Evolutionary conservation across 2,888 invertebrate species (phyloP), one percentile per base, ranked within the genome.

Genomic region (Embidobia sp.): DNA sequence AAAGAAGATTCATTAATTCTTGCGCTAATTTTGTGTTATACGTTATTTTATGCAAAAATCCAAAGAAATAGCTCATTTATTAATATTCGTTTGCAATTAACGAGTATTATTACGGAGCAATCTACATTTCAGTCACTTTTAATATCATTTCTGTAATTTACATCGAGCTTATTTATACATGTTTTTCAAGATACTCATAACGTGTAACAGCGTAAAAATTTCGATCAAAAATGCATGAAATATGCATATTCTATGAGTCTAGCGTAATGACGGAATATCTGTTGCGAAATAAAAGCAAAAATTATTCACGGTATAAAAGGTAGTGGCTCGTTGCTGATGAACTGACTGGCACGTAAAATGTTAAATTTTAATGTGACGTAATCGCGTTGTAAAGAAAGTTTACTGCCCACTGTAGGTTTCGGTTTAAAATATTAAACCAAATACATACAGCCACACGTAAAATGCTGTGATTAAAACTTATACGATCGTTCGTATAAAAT

Each of bases 341-440:
- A 44, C 27, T 31, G 18, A 15, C 49, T 19, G 10, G 33, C 26
- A 48, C 19, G 19, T 49, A 49, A 49, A 49, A 49, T 15, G 27
- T 27, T 31, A 18, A 33, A 49, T 29, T 49, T 49, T 49, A 49
- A 33, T 33, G 27, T 3, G 19, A 5, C 11, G 49, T 49, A 49
- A 49, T 49, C 33, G 13, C 18, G 49, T 26, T 49, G 31, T 49
- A 49, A 49, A 49, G 33, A 49, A 49, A 33, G 11, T 49, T 31
- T 49, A 49, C 33, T 33, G 33, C 49, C 49, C 29, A 33, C 33
- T n/a, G n/a, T 33, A 31, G 31, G 11, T 49, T 33, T 49, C 10
- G 29, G 16, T 16, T 29, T 29, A 15, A 48, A 48, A 48, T 48
- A 48, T 48, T 48, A n/a, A 16, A 48, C 29, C 10, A 10, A 33